Base-by-base conservation (phyloP, 1,140 invertebrate species). In the Hesperophylax magnus region DNA sequence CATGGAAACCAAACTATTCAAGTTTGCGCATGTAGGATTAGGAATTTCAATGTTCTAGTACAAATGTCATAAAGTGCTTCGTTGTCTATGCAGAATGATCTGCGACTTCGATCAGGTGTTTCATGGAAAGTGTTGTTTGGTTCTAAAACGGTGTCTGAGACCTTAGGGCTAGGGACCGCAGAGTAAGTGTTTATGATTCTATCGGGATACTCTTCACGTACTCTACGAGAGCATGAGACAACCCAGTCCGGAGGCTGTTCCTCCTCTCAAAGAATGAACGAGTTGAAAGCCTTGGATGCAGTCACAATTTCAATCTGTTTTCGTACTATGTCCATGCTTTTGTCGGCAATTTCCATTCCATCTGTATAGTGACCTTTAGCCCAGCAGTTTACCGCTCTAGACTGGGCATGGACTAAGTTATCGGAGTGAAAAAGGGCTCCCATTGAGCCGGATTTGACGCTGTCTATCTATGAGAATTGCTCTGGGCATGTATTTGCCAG, bases 31-130 rank as follows among this genome's bases (percentile, higher is more conserved):
- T n/a, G 94, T 95, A 52, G 96, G 96, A 74, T 93, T 96, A 20
- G 90, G 86, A 2, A 97, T 89, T 96, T 95, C 52, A 97, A 87
- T 0, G 96, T 97, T 58, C 95, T 91, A 90, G 96, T 97, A 89
- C 96, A 97, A 77, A 97, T 97, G 85, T 97, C 96, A 84, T 97
- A 97, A 0, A 97, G 91, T 24, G 96, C 96, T 87, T 97, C 96
- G 87, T 96, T 96, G 87, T 96, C 88, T 63, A 89, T 88, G 72
- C 88, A 89, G 84, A 87, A 89, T 0, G 88, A 85, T 96, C 95
- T 0, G 94, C 96, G 86, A 95, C 95, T 86, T 96, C 95, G 0
- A 96, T 93, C 14, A 96, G 88, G 85, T 96, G 95, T 85, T 96
- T 94, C 0, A 96, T 93, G 1, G 95, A 96, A 0, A 96, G 89